Evolutionary conservation across 2,797 vertebrate genomes (phyloP), one percentile per base, ranked within the genome.

Genomic region (Brotogeris chrysoptera): DNA sequence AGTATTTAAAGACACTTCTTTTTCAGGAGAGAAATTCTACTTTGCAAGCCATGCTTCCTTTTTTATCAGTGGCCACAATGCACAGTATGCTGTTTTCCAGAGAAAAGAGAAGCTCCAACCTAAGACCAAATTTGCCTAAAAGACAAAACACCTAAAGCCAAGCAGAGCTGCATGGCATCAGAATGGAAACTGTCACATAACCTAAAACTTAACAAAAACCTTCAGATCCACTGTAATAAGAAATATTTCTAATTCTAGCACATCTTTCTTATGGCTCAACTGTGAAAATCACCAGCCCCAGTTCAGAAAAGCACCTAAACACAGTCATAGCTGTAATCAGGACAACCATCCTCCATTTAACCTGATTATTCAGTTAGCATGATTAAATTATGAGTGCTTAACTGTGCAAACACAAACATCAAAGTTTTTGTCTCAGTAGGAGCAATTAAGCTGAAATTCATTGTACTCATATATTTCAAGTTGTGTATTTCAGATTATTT

Each of bases 381-480:
- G 84, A 95, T 93, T 90, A 90, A 90, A 92, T 82, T 80, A 57
- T 70, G 82, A 88, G 61, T 66, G 41, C 69, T 94, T 93, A 89
- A 82, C 59, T 80, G 16, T 61, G 61, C 92, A 94, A 94, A 90
- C 83, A 72, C 52, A 87, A 94, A 86, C 71, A 87, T 78, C 38
- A 64, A 77, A 78, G 50, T 76, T 94, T 93, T 93, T 81, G 50
- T 85, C 68, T 95, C 78, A 59, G 73, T 80, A 86, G 44, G 83
- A 90, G 9, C 6, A 72, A 96, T 86, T 84, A 90, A 94, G 46
- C 32, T 86, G 79, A 92, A 95, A 94, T 90, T 90, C 77, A 66
- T 52, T 68, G 47, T 74, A 46, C 30, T 81, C 4, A 0, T 68
- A 36, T 61, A 84, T 77, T 43, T 82, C 57, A 86, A 74, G 68